Conservation (phyloP, 2,113 vertebrate genomes). For the Picathartes gymnocephalus region DNA sequence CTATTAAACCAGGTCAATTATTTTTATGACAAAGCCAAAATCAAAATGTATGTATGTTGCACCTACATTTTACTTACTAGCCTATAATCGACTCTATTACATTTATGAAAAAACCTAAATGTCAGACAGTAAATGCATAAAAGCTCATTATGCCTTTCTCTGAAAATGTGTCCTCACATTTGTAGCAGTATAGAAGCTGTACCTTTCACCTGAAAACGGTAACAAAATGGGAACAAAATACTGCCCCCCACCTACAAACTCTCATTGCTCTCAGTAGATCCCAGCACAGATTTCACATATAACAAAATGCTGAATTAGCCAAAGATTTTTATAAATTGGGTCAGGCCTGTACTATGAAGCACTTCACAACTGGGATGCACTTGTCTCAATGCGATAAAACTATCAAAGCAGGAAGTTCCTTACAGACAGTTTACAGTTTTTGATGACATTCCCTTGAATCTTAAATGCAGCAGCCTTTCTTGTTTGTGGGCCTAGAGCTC, state of each 20-base stretch:
- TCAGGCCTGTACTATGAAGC: neutral
- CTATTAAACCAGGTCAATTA: neutral
- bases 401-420: neutral
- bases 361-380: neutral
- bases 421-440: slow-evolving; percentile 2
- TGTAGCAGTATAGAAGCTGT: neutral
- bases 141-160: neutral
- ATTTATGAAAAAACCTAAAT: neutral
- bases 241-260: neutral
- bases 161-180: neutral
- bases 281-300: neutral
- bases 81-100: neutral
- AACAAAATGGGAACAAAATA: neutral
- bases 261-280: neutral
- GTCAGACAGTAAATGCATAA: neutral
- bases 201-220: neutral
- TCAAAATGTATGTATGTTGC: accelerated
- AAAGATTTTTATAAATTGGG: neutral
- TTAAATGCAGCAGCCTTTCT: neutral
- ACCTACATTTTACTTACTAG: neutral
- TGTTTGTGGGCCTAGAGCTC: neutral
- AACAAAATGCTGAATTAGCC: neutral
- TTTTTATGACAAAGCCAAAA: neutral
- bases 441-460: neutral
- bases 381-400: neutral